phyloP scores from a whole-genome alignment of 92 coral and sea anemone genomes.

The Phymanthus crucifer region DNA sequence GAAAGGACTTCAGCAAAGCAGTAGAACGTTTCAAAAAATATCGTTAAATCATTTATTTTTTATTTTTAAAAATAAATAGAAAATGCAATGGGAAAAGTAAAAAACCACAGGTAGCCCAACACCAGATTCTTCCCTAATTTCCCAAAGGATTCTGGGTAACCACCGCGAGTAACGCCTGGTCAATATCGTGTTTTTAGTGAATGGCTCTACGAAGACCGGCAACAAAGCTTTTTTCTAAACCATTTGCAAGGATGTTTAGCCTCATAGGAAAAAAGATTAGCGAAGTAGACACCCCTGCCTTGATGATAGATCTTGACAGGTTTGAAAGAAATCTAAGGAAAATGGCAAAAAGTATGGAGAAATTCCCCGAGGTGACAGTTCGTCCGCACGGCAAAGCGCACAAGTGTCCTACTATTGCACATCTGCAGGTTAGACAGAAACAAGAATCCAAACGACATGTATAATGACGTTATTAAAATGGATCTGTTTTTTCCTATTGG shows the following conservation, averaged over 20 bases:
- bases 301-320: conserved; percentile 49
- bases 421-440: conserved; percentile 43
- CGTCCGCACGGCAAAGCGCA: conserved; percentile 70
- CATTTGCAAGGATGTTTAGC: conserved; percentile 18
- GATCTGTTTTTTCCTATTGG: too few species aligned
- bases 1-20: too few species aligned
- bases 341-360: conserved; percentile 33
- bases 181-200: conserved; percentile 2
- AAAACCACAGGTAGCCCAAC: too few species aligned
- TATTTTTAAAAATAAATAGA: too few species aligned
- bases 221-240: background rate
- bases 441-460: background rate
- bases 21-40: too few species aligned
- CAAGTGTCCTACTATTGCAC: conserved; percentile 63
- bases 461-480: too few species aligned
- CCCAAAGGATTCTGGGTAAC: background rate
- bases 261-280: conserved; percentile 42
- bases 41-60: too few species aligned
- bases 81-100: too few species aligned
- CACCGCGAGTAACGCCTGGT: conserved; percentile 21
- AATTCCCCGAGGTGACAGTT: conserved; percentile 20
- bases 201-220: background rate
- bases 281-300: conserved; percentile 57
- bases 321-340: conserved; percentile 47
- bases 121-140: background rate